Base-by-base conservation (phyloP, 2,797 vertebrate species). In the Chaetophractus vellerosus region DNA sequence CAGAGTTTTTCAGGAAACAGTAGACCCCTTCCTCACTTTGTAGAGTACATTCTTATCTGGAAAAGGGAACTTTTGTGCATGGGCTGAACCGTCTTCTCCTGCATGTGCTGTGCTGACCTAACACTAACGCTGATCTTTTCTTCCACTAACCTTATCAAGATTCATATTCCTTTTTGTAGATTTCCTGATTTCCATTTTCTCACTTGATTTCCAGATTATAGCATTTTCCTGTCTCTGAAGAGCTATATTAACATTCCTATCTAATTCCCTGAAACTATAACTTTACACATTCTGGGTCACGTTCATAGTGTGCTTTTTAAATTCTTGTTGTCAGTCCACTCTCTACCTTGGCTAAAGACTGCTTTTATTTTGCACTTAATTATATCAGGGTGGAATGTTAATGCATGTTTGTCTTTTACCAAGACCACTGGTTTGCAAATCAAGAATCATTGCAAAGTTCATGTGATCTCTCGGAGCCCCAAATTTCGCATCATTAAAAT, bases 291-390 rank as follows among this genome's bases (percentile, higher is more conserved):
- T 87, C 78, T 87, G 57, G 86, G 79, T 86, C 41, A 83, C n/a
- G 36, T 36, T 96, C 36, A 10, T 83, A 76, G 19, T 36, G 26
- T 81, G 31, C 75, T 41, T 94, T 82, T 33, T 78, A 95, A 92
- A 48, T 86, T 90, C 82, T 81, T 59, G 79, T 33, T 75, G 78
- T 76, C 88, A 88, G 61, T 88, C n/a, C 10, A 88, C 36, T 71
- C 57, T 88, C 71, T 78, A 6, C 19, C 21, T 87, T 97, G 91
- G 82, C 89, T 93, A 55, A 18, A 83, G 72, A 86, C 24, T 66
- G 41, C 64, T 93, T 96, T 96, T 80, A 72, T 90, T 93, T 94
- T 92, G 36, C 71, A 59, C 83, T 91, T 88, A 86, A 96, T 97
- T 92, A 57, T 82, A 74, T 79, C 61, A 59, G 78, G 69, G 55